Conservation (phyloP, 2,113 vertebrate species). For the Bos javanicus region DNA sequence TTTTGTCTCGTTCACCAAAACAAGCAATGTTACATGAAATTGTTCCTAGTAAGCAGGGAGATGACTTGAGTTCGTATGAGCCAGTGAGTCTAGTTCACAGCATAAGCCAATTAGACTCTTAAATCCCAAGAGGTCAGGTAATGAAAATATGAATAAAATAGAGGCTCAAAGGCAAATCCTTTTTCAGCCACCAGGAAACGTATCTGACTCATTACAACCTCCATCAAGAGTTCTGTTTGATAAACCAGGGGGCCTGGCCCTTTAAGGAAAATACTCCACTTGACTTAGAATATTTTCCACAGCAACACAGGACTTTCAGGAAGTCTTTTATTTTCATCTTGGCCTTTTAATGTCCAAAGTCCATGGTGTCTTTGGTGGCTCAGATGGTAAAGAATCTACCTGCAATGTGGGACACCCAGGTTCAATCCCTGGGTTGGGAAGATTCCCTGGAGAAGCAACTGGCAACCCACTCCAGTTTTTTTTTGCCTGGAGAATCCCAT, state of each 20-base stretch:
- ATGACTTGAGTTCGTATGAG: not conserved
- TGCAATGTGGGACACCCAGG: not conserved
- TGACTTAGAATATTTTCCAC: not conserved
- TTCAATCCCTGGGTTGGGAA: not conserved
- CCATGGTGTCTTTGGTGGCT: not conserved
- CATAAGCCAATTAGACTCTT: not conserved
- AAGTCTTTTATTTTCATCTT: not conserved
- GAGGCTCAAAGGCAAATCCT: not conserved
- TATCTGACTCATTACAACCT: not conserved
- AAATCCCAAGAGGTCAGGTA: not conserved
- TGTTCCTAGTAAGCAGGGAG: not conserved
- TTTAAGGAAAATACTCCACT: not conserved
- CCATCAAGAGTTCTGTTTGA: not conserved
- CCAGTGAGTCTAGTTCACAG: not conserved
- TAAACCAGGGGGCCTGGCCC: not conserved
- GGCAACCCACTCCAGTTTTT: not conserved
- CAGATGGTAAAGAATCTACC: not conserved
- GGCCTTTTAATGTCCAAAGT: not conserved
- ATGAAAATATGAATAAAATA: conserved; percentile 16
- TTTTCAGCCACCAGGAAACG: not conserved
- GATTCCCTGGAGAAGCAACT: not conserved
- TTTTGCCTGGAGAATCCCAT: not conserved
- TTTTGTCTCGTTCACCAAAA: not conserved
- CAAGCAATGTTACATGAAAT: not conserved
- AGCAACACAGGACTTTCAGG: not conserved